Evolutionary conservation across 2,888 invertebrate genomes (phyloP).

Genomic region (Scaptodrosophila latifasciaeformis): DNA sequence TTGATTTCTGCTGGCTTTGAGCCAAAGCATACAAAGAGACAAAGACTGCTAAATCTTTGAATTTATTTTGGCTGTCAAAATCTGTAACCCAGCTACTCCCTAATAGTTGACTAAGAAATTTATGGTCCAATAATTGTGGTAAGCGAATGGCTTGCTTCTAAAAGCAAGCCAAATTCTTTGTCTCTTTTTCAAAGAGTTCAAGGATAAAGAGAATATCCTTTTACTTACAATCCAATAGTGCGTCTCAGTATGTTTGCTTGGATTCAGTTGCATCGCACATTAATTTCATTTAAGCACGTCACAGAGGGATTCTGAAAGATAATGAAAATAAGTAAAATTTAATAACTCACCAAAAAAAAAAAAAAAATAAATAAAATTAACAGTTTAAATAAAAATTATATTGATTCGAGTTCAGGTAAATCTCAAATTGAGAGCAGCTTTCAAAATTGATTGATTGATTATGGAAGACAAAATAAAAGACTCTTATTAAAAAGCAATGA

Average conservation of each 20-base stretch:
- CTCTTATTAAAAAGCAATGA: no score
- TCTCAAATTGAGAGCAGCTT: no score
- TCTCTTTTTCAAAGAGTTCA: conserved; percentile 28
- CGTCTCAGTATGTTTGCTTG: conserved; percentile 72
- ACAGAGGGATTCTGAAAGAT: conserved; percentile 67
- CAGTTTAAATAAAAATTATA: no score
- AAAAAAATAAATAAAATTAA: no score
- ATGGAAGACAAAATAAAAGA: no score
- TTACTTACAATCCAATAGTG: conserved; percentile 76
- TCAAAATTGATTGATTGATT: no score
- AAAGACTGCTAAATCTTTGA: conserved; percentile 24
- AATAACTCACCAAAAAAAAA: background rate
- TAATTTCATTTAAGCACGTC: conserved; percentile 69
- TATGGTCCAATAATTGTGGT: conserved; percentile 42
- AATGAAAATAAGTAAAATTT: conserved; percentile 5
- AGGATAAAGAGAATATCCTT: conserved; percentile 24
- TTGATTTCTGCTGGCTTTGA: conserved; percentile 33
- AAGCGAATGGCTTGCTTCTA: conserved; percentile 12
- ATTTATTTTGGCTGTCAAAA: conserved; percentile 10
- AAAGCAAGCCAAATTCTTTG: background rate
- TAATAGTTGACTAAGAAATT: no score
- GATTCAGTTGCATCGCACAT: conserved; percentile 75
- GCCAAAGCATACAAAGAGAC: no score
- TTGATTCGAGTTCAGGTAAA: no score
- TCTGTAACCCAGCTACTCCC: no score